Conservation (phyloP, 2,888 invertebrate genomes). For the Parnassius orleans region DNA sequence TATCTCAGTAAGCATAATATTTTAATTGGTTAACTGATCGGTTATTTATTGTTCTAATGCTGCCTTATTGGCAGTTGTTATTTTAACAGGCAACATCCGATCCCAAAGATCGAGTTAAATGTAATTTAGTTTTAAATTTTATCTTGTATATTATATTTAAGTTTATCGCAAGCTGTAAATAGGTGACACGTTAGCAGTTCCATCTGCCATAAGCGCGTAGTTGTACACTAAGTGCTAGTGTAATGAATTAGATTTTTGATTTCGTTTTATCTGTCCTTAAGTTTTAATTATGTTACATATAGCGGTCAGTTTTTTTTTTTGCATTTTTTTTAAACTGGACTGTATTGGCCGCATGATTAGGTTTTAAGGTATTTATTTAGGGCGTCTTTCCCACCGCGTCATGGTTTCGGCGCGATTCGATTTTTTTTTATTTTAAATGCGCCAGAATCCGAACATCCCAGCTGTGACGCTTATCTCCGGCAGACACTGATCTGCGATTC, state of each 20-base stretch:
- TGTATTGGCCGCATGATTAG: background rate
- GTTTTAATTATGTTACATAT: constrained; percentile 32
- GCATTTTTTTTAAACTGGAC: background rate
- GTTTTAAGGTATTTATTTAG: constrained; percentile 4
- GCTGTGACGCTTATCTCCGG: background rate
- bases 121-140: background rate
- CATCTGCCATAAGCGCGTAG: background rate
- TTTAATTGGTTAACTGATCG: background rate
- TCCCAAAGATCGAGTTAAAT: constrained; percentile 6
- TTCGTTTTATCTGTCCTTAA: constrained; percentile 36
- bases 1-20: constrained; percentile 13
- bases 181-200: background rate
- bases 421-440: no score
- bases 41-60: background rate
- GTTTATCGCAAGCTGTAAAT: constrained; percentile 3
- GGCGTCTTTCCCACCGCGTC: background rate
- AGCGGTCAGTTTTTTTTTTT: background rate
- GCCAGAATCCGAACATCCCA: no score
- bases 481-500: background rate
- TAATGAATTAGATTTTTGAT: constrained; percentile 42
- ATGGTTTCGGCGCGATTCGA: background rate
- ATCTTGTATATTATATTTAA: background rate
- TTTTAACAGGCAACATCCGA: background rate
- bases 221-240: constrained; percentile 30
- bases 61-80: background rate